Evolutionary conservation across 2,113 vertebrate genomes (phyloP).

Genomic region (Aegotheles bennettii): DNA sequence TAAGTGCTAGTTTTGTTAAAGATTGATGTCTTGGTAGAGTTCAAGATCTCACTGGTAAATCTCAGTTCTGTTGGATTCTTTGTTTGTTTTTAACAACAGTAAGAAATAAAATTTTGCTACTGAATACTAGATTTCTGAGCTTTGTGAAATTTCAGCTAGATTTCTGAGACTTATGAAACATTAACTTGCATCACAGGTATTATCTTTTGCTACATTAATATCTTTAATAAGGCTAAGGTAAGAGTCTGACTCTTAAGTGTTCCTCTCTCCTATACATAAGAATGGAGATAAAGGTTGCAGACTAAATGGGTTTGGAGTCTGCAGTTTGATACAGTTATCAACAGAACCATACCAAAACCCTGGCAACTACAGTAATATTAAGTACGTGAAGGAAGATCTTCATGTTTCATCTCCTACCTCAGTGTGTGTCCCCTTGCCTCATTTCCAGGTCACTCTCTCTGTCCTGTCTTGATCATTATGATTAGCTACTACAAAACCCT

Average conservation of each 20-base stretch:
- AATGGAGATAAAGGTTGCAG: background rate
- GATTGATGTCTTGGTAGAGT: background rate
- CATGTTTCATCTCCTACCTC: background rate
- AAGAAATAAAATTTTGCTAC: background rate
- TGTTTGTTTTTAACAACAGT: background rate
- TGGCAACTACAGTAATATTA: background rate
- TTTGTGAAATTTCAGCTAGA: background rate
- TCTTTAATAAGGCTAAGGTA: background rate
- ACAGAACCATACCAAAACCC: background rate
- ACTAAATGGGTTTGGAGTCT: background rate
- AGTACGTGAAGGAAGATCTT: background rate
- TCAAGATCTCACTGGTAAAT: background rate
- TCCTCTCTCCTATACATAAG: background rate
- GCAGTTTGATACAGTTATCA: background rate
- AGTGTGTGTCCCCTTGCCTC: background rate
- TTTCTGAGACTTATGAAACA: background rate
- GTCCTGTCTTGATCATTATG: background rate
- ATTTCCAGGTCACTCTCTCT: background rate
- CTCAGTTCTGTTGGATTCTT: background rate
- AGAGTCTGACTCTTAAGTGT: background rate
- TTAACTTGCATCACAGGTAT: background rate
- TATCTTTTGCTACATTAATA: background rate
- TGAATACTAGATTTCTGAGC: background rate
- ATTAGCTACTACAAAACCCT: background rate
- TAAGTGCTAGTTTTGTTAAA: background rate